A percentile compares a stretch with the other conserved stretches of the same genome.
Conservation (phyloP, 2,113 vertebrate genomes). For the Gadus chalcogrammus region DNA sequence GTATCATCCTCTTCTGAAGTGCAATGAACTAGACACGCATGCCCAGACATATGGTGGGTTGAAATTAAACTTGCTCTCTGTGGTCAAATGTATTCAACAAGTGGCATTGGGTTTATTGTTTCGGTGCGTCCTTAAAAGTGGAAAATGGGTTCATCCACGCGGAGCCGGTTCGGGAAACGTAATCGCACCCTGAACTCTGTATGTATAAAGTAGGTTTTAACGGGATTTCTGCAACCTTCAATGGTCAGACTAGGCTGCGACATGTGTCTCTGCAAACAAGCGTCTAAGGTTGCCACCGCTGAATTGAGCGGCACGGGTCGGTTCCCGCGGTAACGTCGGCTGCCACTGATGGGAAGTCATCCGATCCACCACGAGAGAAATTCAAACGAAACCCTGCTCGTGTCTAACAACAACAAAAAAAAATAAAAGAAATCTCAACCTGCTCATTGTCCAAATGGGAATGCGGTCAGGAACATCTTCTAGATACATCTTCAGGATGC, state of each 20-base stretch:
- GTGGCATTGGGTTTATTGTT: neutral
- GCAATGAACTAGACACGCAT: neutral
- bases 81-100: neutral
- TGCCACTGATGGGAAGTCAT: slow-evolving; percentile 41
- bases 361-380: slow-evolving; percentile 42
- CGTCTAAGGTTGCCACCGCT: slow-evolving; percentile 28
- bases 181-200: slow-evolving; percentile 4
- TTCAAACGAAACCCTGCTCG: slow-evolving; percentile 51
- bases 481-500: slow-evolving; percentile 56
- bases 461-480: slow-evolving; percentile 58
- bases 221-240: slow-evolving; percentile 2
- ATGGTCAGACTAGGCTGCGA: neutral
- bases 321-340: slow-evolving; percentile 46
- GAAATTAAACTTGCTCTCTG: neutral
- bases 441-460: slow-evolving; percentile 57
- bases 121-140: neutral
- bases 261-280: slow-evolving; percentile 18
- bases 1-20: slow-evolving; percentile 20
- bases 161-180: neutral
- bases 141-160: neutral
- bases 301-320: slow-evolving; percentile 20
- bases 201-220: too few relatives aligned
- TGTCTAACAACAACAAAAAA: slow-evolving; percentile 57
- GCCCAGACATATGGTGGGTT: neutral
- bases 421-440: slow-evolving; percentile 50